phyloP scores from a whole-genome alignment of 1,140 invertebrate species.

The Drosophila ananassae region DNA sequence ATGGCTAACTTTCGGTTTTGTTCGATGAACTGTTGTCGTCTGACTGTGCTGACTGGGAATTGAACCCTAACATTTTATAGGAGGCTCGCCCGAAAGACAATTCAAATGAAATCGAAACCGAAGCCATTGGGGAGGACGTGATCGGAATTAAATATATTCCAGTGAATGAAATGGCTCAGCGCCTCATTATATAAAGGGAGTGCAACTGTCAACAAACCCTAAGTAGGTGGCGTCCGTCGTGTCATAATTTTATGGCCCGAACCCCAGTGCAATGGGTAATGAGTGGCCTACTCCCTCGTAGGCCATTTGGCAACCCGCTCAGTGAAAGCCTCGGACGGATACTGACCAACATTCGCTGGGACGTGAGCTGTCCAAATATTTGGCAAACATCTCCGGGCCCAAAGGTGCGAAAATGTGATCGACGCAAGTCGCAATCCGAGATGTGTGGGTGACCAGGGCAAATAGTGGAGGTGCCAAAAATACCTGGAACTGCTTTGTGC shows the following conservation, averaged over 20 bases:
- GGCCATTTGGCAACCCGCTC: conserved; percentile 27
- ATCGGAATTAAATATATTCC: conserved; percentile 42
- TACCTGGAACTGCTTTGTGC: conserved; percentile 37
- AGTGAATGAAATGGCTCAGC: conserved; percentile 26
- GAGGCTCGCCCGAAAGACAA: conserved; percentile 38
- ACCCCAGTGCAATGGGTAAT: conserved; percentile 52
- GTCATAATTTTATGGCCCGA: conserved; percentile 73
- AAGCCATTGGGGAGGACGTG: conserved; percentile 28
- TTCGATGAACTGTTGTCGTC: conserved; percentile 55
- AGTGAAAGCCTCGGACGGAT: conserved; percentile 21
- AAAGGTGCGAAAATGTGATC: conserved; percentile 40
- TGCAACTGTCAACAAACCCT: conserved; percentile 67
- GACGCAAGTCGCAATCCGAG: conserved; percentile 20
- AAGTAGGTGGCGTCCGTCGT: conserved; percentile 54
- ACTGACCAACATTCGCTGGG: conserved; percentile 22
- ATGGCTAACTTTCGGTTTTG: conserved; percentile 36
- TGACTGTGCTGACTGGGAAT: conserved; percentile 53
- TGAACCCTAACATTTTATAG: conserved; percentile 69
- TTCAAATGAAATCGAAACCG: conserved; percentile 66
- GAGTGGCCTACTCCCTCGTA: conserved; percentile 18
- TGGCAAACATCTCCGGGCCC: conserved; percentile 30
- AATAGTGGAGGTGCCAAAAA: conserved; percentile 39
- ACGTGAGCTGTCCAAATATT: conserved; percentile 42
- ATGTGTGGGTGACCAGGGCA: conserved; percentile 26
- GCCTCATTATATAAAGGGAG: conserved; percentile 68